A percentile compares a stretch with the other conserved stretches of the same genome.
These are phyloP conservation scores for Drosophila sp. DNA, from an alignment of 1,140 invertebrate genomes.

Conservation along the genomic window DNA sequence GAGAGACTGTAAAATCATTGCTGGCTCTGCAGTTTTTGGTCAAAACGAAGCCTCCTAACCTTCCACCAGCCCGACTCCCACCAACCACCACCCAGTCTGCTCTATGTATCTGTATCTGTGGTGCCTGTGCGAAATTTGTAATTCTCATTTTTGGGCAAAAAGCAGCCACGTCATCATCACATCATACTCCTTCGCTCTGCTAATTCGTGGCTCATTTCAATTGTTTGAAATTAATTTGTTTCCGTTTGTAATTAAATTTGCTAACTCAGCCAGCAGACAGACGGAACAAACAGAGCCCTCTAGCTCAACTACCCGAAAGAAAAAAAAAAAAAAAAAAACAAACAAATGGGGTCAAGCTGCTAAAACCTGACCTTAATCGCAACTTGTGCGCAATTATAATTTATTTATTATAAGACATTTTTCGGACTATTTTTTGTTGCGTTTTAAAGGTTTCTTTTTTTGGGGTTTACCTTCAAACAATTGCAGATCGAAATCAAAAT, in stretches of 20 bases:
- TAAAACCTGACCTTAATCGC: constrained; percentile 47
- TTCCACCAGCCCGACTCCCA: neutral
- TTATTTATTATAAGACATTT: constrained; percentile 32
- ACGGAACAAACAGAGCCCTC: neutral
- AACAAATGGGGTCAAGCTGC: constrained; percentile 29
- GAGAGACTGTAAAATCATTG: constrained; percentile 7
- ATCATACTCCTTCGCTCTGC: constrained; percentile 12
- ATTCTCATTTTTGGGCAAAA: constrained; percentile 11
- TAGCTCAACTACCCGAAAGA: neutral
- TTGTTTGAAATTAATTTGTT: constrained; percentile 34
- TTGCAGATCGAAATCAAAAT: neutral
- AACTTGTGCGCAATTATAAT: constrained; percentile 49
- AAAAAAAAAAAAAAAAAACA: constrained; percentile 16
- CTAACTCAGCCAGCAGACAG: constrained; percentile 1
- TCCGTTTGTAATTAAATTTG: constrained; percentile 35
- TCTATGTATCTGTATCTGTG: neutral
- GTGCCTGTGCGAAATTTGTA: neutral
- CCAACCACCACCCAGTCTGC: neutral
- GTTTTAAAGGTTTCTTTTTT: constrained; percentile 12
- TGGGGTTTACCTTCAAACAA: constrained; percentile 30
- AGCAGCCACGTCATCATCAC: constrained; percentile 6
- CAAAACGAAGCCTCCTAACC: neutral
- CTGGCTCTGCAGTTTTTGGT: constrained; percentile 8
- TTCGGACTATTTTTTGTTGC: neutral
- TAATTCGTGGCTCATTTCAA: constrained; percentile 33